phyloP scores from a whole-genome alignment of 2,888 invertebrate genomes.

The Habroteleia sp. region DNA sequence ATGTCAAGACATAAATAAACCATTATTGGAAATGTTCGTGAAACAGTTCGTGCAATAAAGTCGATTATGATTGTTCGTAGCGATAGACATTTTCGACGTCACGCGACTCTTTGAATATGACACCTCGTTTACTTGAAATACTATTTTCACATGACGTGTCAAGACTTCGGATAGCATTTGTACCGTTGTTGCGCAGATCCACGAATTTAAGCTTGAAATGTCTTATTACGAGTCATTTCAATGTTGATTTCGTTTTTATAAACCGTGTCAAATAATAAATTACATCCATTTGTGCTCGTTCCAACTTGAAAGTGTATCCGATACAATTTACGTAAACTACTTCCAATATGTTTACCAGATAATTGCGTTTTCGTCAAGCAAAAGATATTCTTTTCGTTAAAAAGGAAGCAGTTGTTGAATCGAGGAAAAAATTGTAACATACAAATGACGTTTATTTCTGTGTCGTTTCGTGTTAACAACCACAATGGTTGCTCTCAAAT shows the following conservation, averaged over 20 bases:
- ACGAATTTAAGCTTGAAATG: conserved; percentile 33
- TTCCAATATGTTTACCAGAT: conserved; percentile 5
- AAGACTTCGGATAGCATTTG: conserved; percentile 34
- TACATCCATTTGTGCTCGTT: conserved; percentile 15
- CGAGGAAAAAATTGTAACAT: conserved; percentile 24
- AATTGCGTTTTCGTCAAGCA: conserved; percentile 14
- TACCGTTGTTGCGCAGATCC: conserved; percentile 35
- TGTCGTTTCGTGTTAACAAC: conserved; percentile 59
- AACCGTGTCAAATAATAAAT: conserved; percentile 51
- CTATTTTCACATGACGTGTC: conserved; percentile 65
- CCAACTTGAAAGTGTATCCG: conserved; percentile 3
- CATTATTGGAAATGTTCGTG: conserved; percentile 59
- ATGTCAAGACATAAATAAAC: conserved; percentile 60
- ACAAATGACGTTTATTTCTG: conserved; percentile 44
- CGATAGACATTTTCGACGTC: conserved; percentile 73
- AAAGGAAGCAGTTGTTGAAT: conserved; percentile 7
- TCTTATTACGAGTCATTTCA: conserved; percentile 41
- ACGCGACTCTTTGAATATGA: conserved; percentile 72
- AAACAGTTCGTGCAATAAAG: conserved; percentile 62
- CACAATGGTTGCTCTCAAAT: conserved; percentile 69
- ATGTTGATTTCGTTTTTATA: conserved; percentile 34
- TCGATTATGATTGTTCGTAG: conserved; percentile 55
- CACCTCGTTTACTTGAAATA: conserved; percentile 77
- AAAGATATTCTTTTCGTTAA: background rate
- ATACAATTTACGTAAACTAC: conserved; percentile 9